Percentiles rank a stretch among this genome's conserved stretches.
Conservation (phyloP, 2,113 vertebrate genomes). For the Cyanoramphus novaezelandiae region DNA sequence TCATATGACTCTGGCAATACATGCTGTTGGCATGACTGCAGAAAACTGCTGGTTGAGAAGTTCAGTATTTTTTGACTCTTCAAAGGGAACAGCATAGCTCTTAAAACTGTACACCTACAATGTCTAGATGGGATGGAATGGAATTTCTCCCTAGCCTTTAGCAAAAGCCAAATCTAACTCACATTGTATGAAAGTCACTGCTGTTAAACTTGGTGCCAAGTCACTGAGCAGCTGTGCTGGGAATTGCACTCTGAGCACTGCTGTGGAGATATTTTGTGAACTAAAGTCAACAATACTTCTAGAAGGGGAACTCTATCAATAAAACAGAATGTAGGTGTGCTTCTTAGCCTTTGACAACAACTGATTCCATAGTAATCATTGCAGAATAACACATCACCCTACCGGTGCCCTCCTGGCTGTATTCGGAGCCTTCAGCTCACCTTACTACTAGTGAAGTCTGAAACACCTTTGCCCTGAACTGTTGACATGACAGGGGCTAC, state of each 20-base stretch:
- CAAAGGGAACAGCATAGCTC: not conserved
- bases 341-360: not conserved
- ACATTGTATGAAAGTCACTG: conserved; percentile 10
- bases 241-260: conserved; percentile 33
- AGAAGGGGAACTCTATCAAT: not conserved
- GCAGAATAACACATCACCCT: not conserved
- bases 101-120: not conserved
- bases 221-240: conserved; percentile 7
- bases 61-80: not conserved
- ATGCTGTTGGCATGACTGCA: accelerated
- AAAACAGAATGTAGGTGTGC: not conserved
- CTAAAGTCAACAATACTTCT: not conserved
- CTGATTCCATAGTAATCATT: accelerated
- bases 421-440: not conserved
- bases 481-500: not conserved
- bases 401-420: not conserved
- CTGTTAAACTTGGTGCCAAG: conserved; percentile 2
- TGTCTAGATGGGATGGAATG: not conserved
- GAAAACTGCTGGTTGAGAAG: not conserved
- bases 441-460: not conserved
- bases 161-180: conserved; percentile 45
- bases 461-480: not conserved
- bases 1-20: not conserved
- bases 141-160: not conserved
- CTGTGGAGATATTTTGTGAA: conserved; percentile 18